Base-by-base conservation (phyloP, 2,113 vertebrate genomes). In the Australoheros scitulus region DNA sequence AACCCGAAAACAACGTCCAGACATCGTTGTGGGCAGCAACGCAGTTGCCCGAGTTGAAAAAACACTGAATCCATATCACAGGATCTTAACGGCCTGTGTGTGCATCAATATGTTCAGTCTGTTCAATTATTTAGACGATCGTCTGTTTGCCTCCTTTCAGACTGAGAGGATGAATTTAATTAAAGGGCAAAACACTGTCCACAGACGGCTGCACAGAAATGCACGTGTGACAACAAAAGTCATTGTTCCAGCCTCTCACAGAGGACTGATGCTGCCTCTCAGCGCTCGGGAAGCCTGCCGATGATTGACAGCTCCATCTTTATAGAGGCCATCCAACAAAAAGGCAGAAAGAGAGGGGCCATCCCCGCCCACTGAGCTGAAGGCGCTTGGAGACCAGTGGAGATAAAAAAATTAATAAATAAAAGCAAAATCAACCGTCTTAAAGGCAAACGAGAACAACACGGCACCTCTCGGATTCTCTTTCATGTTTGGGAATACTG, bases 261-360 rank as follows among this genome's bases (percentile, higher is more conserved):
- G 79, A 83, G 79, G 82, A 65, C 77, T 34, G 75, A 77, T 22
- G 86, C 76, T 50, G 88, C 81, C 88, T 85, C 79, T 77, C 81
- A 90, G 87, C 88, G 85, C 36, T 75, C 36, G 36, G 74, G 61
- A 58, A 74, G 76, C 80, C 89, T 64, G 75, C 18, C 3, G 29
- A 55, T 94, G 94, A 95, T 84, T 94, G 93, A 95, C 94, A 94
- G 86, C 91, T 93, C 88, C 79, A 83, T 94, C 88, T 92, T 93
- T 85, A 87, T 38, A 82, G 77, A 84, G 80, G 87, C 83, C 87
- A 79, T 86, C 80, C 82, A 61, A 83, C 86, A 88, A 89, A 92
- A 89, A 90, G 81, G 79, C 80, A 83, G 81, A 85, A 61, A 87
- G 64, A 77, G 77, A 76, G 82, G 80, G 82, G 75, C 86, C 84